Percentiles rank a stretch among this genome's conserved stretches.
phyloP scores from a whole-genome alignment of 1,140 invertebrate species.

The Drosophila oshimai region DNA sequence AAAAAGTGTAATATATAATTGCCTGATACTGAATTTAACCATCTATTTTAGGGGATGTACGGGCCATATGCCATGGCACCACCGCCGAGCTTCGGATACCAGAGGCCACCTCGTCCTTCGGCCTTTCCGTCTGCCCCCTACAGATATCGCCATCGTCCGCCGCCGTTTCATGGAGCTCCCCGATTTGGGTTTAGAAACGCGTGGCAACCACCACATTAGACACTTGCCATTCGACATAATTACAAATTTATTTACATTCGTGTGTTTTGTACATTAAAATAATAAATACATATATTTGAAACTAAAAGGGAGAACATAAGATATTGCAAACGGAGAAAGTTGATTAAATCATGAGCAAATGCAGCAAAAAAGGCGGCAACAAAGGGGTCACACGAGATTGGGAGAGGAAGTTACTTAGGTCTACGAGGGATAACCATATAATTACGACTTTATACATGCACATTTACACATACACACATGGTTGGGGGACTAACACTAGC shows the following conservation, averaged over 20 bases:
- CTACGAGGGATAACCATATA: slow-evolving; percentile 50
- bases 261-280: slow-evolving; percentile 73
- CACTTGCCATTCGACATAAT: slow-evolving; percentile 49
- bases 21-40: not conserved
- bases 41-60: slow-evolving; percentile 35
- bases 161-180: not conserved
- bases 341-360: slow-evolving; percentile 68
- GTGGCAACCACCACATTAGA: slow-evolving; percentile 30
- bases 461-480: slow-evolving; percentile 56
- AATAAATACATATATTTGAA: slow-evolving; percentile 69
- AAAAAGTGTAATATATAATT: not conserved
- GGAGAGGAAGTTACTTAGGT: slow-evolving; percentile 50
- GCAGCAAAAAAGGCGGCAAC: slow-evolving; percentile 22
- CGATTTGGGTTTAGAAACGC: slow-evolving; percentile 33
- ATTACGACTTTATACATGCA: slow-evolving; percentile 71
- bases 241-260: slow-evolving; percentile 76
- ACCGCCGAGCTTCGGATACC: slow-evolving; percentile 9
- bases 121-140: not conserved
- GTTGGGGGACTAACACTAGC: slow-evolving; percentile 49
- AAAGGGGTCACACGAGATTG: slow-evolving; percentile 49
- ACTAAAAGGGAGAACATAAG: slow-evolving; percentile 53
- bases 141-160: slow-evolving; percentile 12
- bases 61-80: slow-evolving; percentile 20
- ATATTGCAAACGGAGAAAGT: slow-evolving; percentile 62
- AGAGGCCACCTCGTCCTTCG: slow-evolving; percentile 7